Base-by-base conservation (phyloP, 2,888 invertebrate species). In the Ypsolopha scabrella region DNA sequence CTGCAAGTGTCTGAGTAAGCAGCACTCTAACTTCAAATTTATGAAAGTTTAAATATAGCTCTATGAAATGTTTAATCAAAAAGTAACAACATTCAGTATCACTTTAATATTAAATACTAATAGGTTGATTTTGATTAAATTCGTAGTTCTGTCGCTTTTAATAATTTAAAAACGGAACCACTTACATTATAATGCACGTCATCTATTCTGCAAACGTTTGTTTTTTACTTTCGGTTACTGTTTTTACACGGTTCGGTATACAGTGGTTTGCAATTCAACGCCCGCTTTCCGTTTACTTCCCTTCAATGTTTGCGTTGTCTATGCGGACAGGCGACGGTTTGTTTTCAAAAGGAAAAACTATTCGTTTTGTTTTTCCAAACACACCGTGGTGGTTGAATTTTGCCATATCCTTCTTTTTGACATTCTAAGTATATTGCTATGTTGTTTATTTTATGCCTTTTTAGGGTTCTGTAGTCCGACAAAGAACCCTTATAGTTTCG, bases 231-330 rank as follows among this genome's bases (percentile, higher is more conserved):
- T 48, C 45, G 48, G 54, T 54, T 52, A 50, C 50, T 52, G 51
- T 51, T 51, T 54, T 54, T 54, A 47, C 51, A 54, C 44, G 52
- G 44, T n/a, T 70, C 63, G 54, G 60, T 57, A 64, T 57, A 65
- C 62, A 67, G 61, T 53, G 69, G 70, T 69, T 71, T 72, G 70
- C 69, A 69, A 73, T 75, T 72, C 70, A 67, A 66, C 67, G 67
- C 65, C 67, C 60, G 68, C 70, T 73, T 72, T 72, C 71, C 70
- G 70, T 70, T 75, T 71, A 68, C 70, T 72, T 70, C 64, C 63
- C 64, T 67, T 69, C 68, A 65, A 60, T 67, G 63, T 68, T 71
- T 63, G 68, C 70, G 67, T 75, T 72, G 74, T 75, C 71, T 69
- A 58, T 68, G 69, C 63, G 62, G 68, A 64, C 70, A 60, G 61